Conservation (phyloP, 2,888 invertebrate genomes). For the Epistrophella euchroma region DNA sequence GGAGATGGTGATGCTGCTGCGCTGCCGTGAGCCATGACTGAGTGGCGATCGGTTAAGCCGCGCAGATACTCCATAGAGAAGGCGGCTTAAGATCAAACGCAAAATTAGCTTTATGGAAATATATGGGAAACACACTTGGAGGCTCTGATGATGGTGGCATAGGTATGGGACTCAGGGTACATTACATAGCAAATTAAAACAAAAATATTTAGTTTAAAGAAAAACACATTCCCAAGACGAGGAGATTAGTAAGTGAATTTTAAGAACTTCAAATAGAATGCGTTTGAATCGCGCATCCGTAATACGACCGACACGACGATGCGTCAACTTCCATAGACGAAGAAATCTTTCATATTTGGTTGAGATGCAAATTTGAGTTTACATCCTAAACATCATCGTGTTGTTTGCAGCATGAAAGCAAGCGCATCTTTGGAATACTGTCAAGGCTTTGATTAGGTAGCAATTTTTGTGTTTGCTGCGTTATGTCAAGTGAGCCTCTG, state of each 20-base stretch:
- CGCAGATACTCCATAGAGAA: conserved; percentile 42
- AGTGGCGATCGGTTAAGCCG: conserved; percentile 65
- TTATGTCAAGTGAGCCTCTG: neutral
- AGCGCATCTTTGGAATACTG: neutral
- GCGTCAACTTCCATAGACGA: conserved; percentile 53
- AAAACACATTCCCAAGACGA: conserved; percentile 3
- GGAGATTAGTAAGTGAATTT: conserved; percentile 70
- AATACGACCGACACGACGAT: conserved; percentile 16
- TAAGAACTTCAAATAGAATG: conserved; percentile 15
- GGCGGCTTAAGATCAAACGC: conserved; percentile 74
- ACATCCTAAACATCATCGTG: neutral
- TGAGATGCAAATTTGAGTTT: neutral
- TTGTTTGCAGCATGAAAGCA: neutral
- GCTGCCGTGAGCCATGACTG: conserved; percentile 40
- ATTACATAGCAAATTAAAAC: conserved; percentile 58
- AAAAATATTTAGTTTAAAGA: conserved; percentile 58
- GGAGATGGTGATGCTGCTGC: conserved; percentile 12
- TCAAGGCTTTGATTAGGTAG: conserved; percentile 11
- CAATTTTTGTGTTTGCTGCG: neutral
- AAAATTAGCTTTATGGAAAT: conserved; percentile 73
- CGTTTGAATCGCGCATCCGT: conserved; percentile 2
- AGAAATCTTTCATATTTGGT: conserved; percentile 42
- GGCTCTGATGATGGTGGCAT: neutral
- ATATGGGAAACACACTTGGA: conserved; percentile 67
- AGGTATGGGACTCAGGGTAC: neutral